phyloP scores from a whole-genome alignment of 2,888 invertebrate genomes.

The Dendrolimus pini region DNA sequence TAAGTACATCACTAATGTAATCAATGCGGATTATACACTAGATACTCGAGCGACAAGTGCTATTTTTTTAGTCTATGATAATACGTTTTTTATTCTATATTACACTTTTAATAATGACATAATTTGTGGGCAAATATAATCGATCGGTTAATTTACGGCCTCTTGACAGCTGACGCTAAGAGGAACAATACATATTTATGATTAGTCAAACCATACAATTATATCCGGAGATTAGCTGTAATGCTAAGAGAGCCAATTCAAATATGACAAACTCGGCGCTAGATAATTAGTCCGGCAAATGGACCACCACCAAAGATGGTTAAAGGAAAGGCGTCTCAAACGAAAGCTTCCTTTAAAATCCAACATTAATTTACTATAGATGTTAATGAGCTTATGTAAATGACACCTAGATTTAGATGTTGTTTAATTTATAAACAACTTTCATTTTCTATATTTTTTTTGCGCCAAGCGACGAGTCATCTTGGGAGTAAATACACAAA shows the following conservation, averaged over 20 bases:
- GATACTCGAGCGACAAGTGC: neutral
- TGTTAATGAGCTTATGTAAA: slow-evolving; percentile 22
- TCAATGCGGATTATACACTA: slow-evolving; percentile 2
- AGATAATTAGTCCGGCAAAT: neutral
- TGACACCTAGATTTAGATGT: slow-evolving; percentile 28
- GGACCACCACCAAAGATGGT: neutral
- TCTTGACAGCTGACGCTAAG: neutral
- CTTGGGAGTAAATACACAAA: slow-evolving; percentile 3
- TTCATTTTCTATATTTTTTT: slow-evolving; percentile 58
- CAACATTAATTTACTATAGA: neutral
- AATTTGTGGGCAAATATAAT: slow-evolving; percentile 11
- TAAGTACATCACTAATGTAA: slow-evolving; percentile 17
- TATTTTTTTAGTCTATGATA: neutral
- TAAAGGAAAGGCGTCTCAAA: neutral
- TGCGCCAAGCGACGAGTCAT: slow-evolving; percentile 24
- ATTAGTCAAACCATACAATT: no score
- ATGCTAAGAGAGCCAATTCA: neutral
- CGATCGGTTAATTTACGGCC: slow-evolving; percentile 3
- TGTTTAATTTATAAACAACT: slow-evolving; percentile 43
- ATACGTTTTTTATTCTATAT: neutral
- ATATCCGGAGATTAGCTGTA: no score
- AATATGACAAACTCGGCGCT: neutral
- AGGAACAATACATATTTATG: neutral
- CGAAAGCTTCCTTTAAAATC: neutral
- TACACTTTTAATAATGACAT: slow-evolving; percentile 14